phyloP scores from a whole-genome alignment of 1,140 invertebrate species.

The Hylaeus anthracinus region DNA sequence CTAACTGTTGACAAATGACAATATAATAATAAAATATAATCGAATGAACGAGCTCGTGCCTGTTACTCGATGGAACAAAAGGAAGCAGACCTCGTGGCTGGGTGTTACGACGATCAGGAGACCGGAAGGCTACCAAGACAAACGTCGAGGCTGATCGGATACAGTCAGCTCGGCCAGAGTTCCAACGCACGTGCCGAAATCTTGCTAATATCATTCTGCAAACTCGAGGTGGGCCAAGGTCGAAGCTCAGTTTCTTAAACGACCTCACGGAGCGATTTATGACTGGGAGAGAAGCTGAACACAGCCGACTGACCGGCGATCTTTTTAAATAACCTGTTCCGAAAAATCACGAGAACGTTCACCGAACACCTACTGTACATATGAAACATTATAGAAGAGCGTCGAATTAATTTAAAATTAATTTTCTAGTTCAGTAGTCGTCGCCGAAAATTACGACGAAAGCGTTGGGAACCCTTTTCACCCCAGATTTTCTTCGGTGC shows the following conservation, averaged over 20 bases:
- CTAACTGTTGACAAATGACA: no score
- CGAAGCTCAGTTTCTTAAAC: slow-evolving; percentile 43
- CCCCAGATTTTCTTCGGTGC: no score
- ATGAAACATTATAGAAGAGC: no score
- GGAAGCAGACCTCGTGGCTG: not conserved
- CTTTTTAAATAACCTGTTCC: not conserved
- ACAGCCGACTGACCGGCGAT: not conserved
- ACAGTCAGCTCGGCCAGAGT: slow-evolving; percentile 61
- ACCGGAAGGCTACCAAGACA: slow-evolving; percentile 26
- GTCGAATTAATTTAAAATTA: no score
- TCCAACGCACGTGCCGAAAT: slow-evolving; percentile 75
- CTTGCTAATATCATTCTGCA: slow-evolving; percentile 69
- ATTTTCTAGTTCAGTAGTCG: no score
- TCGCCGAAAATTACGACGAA: no score
- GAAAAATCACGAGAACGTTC: not conserved
- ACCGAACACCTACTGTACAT: no score
- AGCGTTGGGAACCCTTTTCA: no score
- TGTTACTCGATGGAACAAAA: not conserved
- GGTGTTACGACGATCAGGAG: slow-evolving; percentile 17
- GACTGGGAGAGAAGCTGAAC: no score
- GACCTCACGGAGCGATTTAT: slow-evolving; percentile 47
- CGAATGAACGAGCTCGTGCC: not conserved
- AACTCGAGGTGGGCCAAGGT: slow-evolving; percentile 68
- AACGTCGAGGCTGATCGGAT: not conserved
- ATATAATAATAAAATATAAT: not conserved